Conservation (phyloP, 2,888 invertebrate genomes). For the Agonopterix arenella region DNA sequence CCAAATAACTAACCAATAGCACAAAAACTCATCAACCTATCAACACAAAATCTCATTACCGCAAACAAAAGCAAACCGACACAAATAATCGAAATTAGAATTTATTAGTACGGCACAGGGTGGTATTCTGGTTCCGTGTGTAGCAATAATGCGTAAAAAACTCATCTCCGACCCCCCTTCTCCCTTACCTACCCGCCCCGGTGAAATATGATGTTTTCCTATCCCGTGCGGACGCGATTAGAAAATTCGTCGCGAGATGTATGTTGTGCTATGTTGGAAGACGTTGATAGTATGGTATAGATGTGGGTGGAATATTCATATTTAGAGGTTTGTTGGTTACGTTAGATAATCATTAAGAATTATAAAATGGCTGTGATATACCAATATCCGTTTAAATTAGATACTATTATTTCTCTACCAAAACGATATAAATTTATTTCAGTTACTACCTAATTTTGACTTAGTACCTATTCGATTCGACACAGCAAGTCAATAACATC, state of each 20-base stretch:
- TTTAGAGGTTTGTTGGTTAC: no score
- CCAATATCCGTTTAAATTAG: no score
- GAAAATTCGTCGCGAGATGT: slow-evolving; percentile 62
- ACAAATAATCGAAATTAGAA: slow-evolving; percentile 66
- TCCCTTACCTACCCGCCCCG: slow-evolving; percentile 27
- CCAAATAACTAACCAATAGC: neutral
- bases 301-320: no score
- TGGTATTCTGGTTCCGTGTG: slow-evolving; percentile 56
- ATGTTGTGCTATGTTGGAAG: slow-evolving; percentile 18
- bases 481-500: no score
- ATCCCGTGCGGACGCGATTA: slow-evolving; percentile 71
- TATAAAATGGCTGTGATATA: no score
- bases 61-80: slow-evolving; percentile 17
- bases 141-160: slow-evolving; percentile 76
- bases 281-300: slow-evolving; percentile 34
- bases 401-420: no score
- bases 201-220: slow-evolving; percentile 76
- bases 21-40: neutral
- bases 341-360: no score
- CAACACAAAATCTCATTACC: slow-evolving; percentile 1
- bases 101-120: slow-evolving; percentile 58
- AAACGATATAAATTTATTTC: no score
- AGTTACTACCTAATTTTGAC: no score
- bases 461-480: no score
- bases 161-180: slow-evolving; percentile 57